Base-by-base conservation (phyloP, 2,113 vertebrate species). In the Prionailurus bengalensis region DNA sequence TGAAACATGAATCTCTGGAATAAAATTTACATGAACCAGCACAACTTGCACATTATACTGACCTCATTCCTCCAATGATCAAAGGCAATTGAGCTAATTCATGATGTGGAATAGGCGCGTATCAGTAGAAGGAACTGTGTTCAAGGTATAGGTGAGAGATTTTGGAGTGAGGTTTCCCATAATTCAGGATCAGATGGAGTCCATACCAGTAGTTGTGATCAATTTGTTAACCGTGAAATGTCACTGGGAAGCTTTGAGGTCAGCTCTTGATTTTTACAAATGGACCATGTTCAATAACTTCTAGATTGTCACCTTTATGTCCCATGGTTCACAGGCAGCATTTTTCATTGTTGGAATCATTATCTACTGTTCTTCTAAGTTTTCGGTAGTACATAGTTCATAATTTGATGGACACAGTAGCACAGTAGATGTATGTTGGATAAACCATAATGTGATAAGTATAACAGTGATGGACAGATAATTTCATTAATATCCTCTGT, bases 201-300 rank as follows among this genome's bases (percentile, higher is more conserved):
- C 17, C 29, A 2, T 5, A 10, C 2, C 17, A 1, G 29, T 2
- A 13, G 1, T 1, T 39, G 15, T 5, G 19, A 23, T 19, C 33
- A 9, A 58, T 21, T 27, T 19, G 29, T 66, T 9, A 27, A 33
- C 9, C 2, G 42, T n/a, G 1, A 66, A 31, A 16, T 36, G 3
- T 42, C 3, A 1, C 7, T 12, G 7, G 12, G 31, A 14, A 12
- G 1, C 12, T 1, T 17, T 13, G 5, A 33, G 25, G 6, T 70
- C 76, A 25, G 5, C 19, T 36, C 29, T 4, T 15, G 1, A 0
- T 29, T 14, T 76, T 76, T 51, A 70, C 3, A 19, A 12, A 25
- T 4, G n/a, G 14, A 83, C 19, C 13, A 1, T 21, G 33, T 58
- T 53, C 33, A 0, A 0, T 36, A 10, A 53, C 2, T 7, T 29